Conservation (phyloP, 2,113 vertebrate species). For the human (Homo sapiens) region GRCh38 chr6:12490001-12490500, state of each 20-base stretch:
- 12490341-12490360: background rate
- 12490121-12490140: background rate
- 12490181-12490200: background rate
- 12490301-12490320: background rate
- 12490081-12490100: background rate
- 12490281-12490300: background rate
- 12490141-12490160: background rate
- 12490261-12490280: background rate
- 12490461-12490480: background rate
- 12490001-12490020: background rate
- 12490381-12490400: background rate
- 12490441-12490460: background rate
- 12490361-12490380: background rate
- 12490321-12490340: background rate
- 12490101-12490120: background rate
- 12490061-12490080: background rate
- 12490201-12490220: background rate
- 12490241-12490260: background rate
- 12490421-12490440: background rate
- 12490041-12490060: background rate
- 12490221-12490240: background rate
- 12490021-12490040: background rate
- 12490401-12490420: background rate
- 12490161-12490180: background rate
- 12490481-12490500: background rate